Conservation (phyloP, 2,113 vertebrate genomes). For the Irena cyanogastra region DNA sequence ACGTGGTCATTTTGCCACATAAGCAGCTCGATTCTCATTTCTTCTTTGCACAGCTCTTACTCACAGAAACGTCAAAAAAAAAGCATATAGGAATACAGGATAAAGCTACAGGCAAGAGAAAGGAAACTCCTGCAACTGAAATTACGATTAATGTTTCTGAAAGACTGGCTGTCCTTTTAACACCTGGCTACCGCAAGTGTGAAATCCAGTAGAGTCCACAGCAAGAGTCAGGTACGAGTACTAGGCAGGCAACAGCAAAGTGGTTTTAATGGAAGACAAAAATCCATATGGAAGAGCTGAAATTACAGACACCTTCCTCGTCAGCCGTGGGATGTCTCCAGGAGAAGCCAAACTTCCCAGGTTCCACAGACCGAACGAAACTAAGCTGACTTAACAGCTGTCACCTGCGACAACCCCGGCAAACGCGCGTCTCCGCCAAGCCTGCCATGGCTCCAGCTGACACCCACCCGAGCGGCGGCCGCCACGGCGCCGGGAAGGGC, state of each 20-base stretch:
- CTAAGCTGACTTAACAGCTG: not conserved
- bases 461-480: not conserved
- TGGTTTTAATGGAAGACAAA: not conserved
- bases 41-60: not conserved
- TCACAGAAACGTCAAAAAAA: not conserved
- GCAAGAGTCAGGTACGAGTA: accelerated
- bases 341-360: not conserved
- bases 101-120: not conserved
- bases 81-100: accelerated
- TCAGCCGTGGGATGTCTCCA: accelerated
- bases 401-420: not conserved
- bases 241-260: not conserved
- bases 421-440: not conserved
- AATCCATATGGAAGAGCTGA: not conserved
- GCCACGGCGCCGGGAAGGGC: not conserved
- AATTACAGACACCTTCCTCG: not conserved
- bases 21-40: not conserved
- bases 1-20: not conserved
- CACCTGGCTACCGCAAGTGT: accelerated
- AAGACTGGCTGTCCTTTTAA: not conserved
- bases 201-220: not conserved
- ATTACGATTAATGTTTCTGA: not conserved
- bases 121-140: not conserved
- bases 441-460: not conserved
- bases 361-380: not conserved